phyloP scores from a whole-genome alignment of 2,797 vertebrate species.

The Sebastes vulpes region DNA sequence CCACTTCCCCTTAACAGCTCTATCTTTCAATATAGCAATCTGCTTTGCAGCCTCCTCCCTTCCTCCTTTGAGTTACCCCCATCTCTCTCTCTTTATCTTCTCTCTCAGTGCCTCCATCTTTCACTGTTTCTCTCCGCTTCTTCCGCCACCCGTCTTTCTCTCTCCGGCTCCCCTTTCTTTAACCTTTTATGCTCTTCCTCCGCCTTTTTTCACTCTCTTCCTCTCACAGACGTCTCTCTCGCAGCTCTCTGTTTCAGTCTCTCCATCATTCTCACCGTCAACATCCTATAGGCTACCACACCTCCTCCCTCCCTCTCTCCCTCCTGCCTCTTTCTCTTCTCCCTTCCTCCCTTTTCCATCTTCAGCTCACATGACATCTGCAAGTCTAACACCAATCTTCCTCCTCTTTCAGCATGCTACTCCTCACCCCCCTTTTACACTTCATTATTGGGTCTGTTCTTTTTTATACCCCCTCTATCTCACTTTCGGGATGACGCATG shows the following conservation, averaged over 20 bases:
- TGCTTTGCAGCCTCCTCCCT: constrained; percentile 37
- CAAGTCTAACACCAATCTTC: constrained; percentile 61
- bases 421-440: constrained; percentile 63
- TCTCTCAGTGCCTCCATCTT: constrained; percentile 56
- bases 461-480: constrained; percentile 46
- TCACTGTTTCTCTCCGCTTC: constrained; percentile 40
- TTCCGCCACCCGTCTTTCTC: constrained; percentile 45
- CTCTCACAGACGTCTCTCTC: constrained; percentile 32
- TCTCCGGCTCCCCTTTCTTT: constrained; percentile 51
- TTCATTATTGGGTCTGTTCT: constrained; percentile 64
- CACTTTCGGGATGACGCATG: constrained; percentile 61
- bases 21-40: constrained; percentile 46
- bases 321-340: constrained; percentile 15
- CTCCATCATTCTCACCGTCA: constrained; percentile 47
- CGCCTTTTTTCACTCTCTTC: not conserved
- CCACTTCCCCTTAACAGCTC: constrained; percentile 36
- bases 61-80: constrained; percentile 35
- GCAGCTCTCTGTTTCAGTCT: constrained; percentile 34
- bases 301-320: constrained; percentile 25
- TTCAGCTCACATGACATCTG: constrained; percentile 70
- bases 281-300: constrained; percentile 35
- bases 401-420: constrained; percentile 49
- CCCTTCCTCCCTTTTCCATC: constrained; percentile 27
- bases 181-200: constrained; percentile 63
- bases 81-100: constrained; percentile 61